Evolutionary conservation across 2,888 invertebrate genomes (phyloP), one percentile per base, ranked within the genome.

Genomic region (Sericinus montela): DNA sequence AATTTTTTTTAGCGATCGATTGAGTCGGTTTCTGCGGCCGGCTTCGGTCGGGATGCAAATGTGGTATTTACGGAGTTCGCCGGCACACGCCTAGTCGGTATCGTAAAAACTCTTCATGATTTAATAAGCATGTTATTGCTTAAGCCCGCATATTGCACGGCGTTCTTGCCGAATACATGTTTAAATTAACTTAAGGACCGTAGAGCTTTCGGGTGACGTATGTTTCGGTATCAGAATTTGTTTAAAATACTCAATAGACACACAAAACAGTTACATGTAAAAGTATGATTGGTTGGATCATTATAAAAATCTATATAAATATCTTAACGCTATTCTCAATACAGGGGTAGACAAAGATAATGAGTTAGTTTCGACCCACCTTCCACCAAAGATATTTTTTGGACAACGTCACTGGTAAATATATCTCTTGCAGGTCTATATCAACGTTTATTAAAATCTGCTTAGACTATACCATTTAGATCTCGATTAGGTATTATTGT

Each of bases 1-100:
- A 71, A 78, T 85, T 87, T 75, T 25, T 48, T 87, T 88, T 86
- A 80, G 82, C 84, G 77, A 81, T 84, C 86, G 84, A 86, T 85
- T 86, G 84, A 83, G 59, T 61, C 50, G 78, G 81, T 80, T 83
- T 82, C 71, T 80, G 84, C 75, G 81, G 81, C 78, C 74, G 67
- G 73, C 75, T 69, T 73, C 77, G 78, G 65, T 68, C 67, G 76
- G 68, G 77, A 86, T 86, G 85, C 84, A 87, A 86, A 87, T 86
- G 78, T 66, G 72, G 62, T 81, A 82, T 80, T 83, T 80, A 79
- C 75, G 80, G 69, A 76, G 73, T 75, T 68, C 62, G 70, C 65
- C 69, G 80, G 81, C 81, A 79, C 83, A 83, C 80, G 83, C 78
- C 83, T 79, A 69, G 69, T 51, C 54, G 54, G 57, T 57, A 55